phyloP scores from a whole-genome alignment of 2,888 invertebrate genomes.

The Phanerotoma sp. region DNA sequence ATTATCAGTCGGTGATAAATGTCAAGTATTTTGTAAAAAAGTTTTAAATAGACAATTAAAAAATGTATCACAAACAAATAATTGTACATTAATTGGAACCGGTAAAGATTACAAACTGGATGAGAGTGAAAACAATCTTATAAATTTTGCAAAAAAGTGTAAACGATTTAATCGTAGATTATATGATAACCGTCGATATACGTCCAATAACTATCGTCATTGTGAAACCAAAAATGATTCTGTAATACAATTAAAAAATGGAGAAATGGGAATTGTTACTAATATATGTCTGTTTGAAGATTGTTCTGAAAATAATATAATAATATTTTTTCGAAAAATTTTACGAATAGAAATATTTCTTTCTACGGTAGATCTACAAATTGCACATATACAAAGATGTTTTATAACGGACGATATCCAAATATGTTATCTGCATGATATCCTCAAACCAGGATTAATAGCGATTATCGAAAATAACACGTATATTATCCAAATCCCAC shows the following conservation, averaged over 20 bases:
- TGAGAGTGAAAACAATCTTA: not conserved
- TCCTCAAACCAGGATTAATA: not conserved
- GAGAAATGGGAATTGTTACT: not conserved
- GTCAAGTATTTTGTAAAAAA: slow-evolving; percentile 5
- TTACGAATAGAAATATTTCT: not conserved
- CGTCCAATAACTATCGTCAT: not conserved
- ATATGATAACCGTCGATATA: not conserved
- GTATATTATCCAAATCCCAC: not conserved
- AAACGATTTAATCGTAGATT: not conserved
- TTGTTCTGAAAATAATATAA: not conserved
- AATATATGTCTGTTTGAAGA: not conserved
- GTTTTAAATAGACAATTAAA: slow-evolving; percentile 4
- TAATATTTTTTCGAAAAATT: slow-evolving; percentile 1
- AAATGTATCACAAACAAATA: not conserved
- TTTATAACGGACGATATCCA: slow-evolving; percentile 9
- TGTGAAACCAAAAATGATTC: not conserved
- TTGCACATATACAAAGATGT: not conserved
- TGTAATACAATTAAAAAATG: not conserved
- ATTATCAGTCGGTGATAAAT: not conserved
- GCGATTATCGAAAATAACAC: slow-evolving; percentile 11
- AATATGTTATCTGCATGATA: slow-evolving; percentile 5
- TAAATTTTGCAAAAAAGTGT: not conserved
- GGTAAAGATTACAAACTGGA: slow-evolving; percentile 8
- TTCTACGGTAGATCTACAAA: not conserved
- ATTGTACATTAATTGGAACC: slow-evolving; percentile 5